Evolutionary conservation across 1,140 invertebrate genomes (phyloP), one percentile per base, ranked within the genome.

Genomic region (Carposina sasakii): DNA sequence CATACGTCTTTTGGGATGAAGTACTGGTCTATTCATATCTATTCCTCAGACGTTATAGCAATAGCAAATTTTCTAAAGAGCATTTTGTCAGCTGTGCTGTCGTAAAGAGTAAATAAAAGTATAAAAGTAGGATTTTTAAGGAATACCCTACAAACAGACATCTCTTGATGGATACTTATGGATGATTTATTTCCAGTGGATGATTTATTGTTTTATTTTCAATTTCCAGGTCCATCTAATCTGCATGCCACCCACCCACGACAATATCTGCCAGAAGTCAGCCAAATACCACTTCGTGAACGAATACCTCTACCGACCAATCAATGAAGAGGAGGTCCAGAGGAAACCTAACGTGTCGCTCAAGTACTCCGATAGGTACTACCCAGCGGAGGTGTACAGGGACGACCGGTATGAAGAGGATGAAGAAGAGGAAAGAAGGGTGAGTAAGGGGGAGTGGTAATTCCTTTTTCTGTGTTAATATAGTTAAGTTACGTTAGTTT

Each of bases 221-320:
- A 34, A 43, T 45, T 34, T 50, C 42, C 81, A 93, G 90, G 93
- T 96, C 15, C 95, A 97, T 70, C 76, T 97, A 34, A 97, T 97
- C 67, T 97, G 96, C 71, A 96, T 97, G 91, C 95, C 95, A 1
- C 93, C 93, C 3, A 92, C 91, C 26, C 90, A 90, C 34, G 95
- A 97, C 64, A 96, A 96, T 71, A 96, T 92, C 54, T 97, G 95
- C 85, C 90, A 93, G 63, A 92, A 94, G 75, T 96, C 94, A 1
- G 92, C 94, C 1, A 93, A 96, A 63, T 97, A 92, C 68, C 94
- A 96, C 67, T 96, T 96, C 64, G 94, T 97, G 39, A 97, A 97
- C 73, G 95, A 97, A 50, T 97, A 95, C 71, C 86, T 97, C 8
- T 96, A 97, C 87, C 92, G 95, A 66, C 94, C 95, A 3, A 87